Evolutionary conservation across 2,888 invertebrate genomes (phyloP).

Genomic region (Latheticus oryzae): DNA sequence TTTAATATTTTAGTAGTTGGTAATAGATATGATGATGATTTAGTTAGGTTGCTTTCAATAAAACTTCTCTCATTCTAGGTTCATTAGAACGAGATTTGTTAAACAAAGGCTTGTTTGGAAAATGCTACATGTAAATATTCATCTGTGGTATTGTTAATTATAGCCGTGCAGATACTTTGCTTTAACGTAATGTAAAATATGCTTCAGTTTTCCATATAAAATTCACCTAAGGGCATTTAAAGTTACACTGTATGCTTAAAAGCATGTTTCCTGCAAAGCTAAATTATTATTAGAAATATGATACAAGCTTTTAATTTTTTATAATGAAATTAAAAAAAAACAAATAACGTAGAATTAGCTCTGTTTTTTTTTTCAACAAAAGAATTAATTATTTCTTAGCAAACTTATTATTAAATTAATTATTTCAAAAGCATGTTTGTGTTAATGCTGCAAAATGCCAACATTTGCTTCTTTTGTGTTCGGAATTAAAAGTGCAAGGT

Average conservation of each 20-base stretch:
- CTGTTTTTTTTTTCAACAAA: too few relatives aligned
- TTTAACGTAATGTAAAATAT: conserved; percentile 33
- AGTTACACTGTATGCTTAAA: conserved; percentile 32
- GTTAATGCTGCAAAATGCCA: too few relatives aligned
- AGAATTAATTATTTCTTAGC: too few relatives aligned
- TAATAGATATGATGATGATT: conserved; percentile 6
- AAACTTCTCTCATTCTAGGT: conserved; percentile 20
- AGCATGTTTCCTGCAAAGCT: conserved; percentile 29
- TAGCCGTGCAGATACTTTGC: conserved; percentile 36
- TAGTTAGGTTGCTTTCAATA: conserved; percentile 17
- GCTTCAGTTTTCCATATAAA: conserved; percentile 33
- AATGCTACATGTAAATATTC: conserved; percentile 31
- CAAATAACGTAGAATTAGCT: too few relatives aligned
- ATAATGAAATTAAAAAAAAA: conserved; percentile 6
- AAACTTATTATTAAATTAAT: too few relatives aligned
- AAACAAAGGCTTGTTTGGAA: conserved; percentile 27
- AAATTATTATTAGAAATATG: conserved; percentile 35
- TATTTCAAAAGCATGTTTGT: too few relatives aligned
- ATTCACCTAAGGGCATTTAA: conserved; percentile 34
- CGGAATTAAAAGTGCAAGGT: conserved; percentile 4
- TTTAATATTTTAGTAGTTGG: too few relatives aligned
- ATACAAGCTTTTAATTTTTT: conserved; percentile 36
- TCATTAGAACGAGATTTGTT: conserved; percentile 20
- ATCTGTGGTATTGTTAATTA: conserved; percentile 30
- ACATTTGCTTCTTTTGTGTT: too few relatives aligned